These are phyloP conservation scores for Drosophila subsilvestris DNA, from an alignment of 2,888 invertebrate genomes.

Conservation along the genomic window DNA sequence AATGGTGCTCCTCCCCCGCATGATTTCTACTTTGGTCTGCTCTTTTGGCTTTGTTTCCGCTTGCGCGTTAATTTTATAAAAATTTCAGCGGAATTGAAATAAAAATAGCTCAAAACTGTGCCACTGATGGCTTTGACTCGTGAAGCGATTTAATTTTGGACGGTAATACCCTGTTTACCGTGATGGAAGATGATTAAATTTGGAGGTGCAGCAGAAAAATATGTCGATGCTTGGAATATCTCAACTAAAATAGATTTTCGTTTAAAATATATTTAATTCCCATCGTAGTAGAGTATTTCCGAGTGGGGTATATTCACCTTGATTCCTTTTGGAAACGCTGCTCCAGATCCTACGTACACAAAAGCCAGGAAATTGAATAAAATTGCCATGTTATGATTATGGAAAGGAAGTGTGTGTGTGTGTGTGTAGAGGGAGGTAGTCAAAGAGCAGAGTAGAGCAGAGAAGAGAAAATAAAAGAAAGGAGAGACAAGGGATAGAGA, in stretches of 20 bases:
- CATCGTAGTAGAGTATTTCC: not conserved
- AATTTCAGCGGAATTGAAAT: not conserved
- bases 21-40: not conserved
- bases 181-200: not conserved
- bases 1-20: not conserved
- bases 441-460: not conserved
- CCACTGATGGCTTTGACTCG: not conserved
- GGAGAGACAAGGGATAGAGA: not conserved
- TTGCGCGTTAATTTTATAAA: not conserved
- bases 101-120: not conserved
- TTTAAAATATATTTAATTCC: not conserved
- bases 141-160: not conserved
- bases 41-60: slow-evolving; percentile 6
- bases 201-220: no score
- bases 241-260: no score
- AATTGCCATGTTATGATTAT: slow-evolving; percentile 75
- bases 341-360: slow-evolving; percentile 49
- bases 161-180: not conserved
- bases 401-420: slow-evolving; percentile 64
- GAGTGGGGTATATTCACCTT: not conserved
- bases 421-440: slow-evolving; percentile 23
- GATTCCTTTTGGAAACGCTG: not conserved
- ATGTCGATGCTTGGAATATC: no score
- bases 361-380: slow-evolving; percentile 73
- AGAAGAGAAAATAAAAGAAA: not conserved